Conservation (phyloP, 2,888 invertebrate genomes). For the Mythimna lalbum region DNA sequence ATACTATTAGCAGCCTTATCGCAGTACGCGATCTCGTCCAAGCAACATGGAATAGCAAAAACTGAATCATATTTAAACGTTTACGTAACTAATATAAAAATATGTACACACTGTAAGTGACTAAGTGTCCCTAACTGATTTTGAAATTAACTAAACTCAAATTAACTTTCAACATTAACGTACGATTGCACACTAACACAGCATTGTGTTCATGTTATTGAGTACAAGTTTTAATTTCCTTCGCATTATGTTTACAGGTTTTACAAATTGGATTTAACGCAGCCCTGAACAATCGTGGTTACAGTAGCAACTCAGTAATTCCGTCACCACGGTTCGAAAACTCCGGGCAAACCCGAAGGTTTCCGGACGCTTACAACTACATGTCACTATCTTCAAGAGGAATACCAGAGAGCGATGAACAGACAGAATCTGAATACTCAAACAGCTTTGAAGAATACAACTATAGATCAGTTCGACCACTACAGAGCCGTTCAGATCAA, state of each 20-base stretch:
- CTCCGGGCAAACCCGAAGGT: conserved; percentile 17
- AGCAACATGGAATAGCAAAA: no score
- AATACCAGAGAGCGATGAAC: conserved; percentile 17
- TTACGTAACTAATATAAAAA: neutral
- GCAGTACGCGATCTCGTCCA: no score
- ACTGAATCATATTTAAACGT: no score
- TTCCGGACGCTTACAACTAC: neutral
- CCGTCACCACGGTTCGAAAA: neutral
- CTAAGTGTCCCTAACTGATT: no score
- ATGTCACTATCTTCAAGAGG: neutral
- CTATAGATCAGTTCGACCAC: conserved; percentile 2
- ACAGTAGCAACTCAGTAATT: conserved; percentile 14
- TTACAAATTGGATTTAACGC: conserved; percentile 54
- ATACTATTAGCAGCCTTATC: no score
- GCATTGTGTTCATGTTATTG: conserved; percentile 14
- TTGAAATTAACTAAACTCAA: neutral
- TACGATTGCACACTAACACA: conserved; percentile 15
- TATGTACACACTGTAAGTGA: neutral
- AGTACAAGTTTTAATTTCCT: conserved; percentile 37
- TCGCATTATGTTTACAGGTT: conserved; percentile 47
- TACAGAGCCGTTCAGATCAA: neutral
- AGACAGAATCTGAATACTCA: conserved; percentile 31
- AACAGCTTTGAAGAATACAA: conserved; percentile 41
- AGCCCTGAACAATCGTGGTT: conserved; percentile 24
- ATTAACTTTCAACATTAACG: conserved; percentile 6